A percentile compares a stretch with the other conserved stretches of the same genome.
phyloP scores from a whole-genome alignment of 2,888 invertebrate species.

The Stenchaetothrips biformis region DNA sequence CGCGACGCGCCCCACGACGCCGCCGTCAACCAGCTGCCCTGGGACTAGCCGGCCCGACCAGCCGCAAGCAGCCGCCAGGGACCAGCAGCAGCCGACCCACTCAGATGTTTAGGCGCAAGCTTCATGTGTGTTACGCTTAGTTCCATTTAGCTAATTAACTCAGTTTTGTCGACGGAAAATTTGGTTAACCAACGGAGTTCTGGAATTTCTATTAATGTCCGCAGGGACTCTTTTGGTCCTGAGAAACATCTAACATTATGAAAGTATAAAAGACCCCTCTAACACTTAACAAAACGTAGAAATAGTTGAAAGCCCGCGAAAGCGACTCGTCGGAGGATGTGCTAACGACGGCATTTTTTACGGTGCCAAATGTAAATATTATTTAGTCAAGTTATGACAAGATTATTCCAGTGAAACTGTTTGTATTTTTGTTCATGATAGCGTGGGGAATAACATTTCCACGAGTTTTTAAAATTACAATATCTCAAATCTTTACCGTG shows the following conservation, averaged over 20 bases:
- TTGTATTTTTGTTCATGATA: neutral
- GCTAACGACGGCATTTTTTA: too few relatives aligned
- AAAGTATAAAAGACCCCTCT: neutral
- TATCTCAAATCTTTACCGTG: slow-evolving; percentile 21
- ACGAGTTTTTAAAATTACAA: neutral
- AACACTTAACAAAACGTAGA: slow-evolving; percentile 2
- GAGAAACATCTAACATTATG: neutral
- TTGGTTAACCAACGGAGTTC: neutral
- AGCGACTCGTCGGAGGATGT: too few relatives aligned
- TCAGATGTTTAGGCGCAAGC: neutral
- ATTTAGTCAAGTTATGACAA: neutral
- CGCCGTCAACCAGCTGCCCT: neutral
- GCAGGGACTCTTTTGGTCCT: neutral
- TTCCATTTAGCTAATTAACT: neutral
- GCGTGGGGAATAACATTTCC: neutral
- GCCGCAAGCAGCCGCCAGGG: neutral
- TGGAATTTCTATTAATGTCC: neutral
- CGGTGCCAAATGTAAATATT: neutral
- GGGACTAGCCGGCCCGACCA: neutral
- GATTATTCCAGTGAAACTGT: neutral
- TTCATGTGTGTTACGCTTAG: slow-evolving; percentile 13
- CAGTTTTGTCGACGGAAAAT: neutral
- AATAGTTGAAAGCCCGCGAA: neutral
- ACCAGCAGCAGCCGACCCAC: neutral
- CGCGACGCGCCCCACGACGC: neutral